Evolutionary conservation across 2,113 vertebrate species (phyloP), one percentile per base, ranked within the genome.

Genomic region (Etheostoma cragini): DNA sequence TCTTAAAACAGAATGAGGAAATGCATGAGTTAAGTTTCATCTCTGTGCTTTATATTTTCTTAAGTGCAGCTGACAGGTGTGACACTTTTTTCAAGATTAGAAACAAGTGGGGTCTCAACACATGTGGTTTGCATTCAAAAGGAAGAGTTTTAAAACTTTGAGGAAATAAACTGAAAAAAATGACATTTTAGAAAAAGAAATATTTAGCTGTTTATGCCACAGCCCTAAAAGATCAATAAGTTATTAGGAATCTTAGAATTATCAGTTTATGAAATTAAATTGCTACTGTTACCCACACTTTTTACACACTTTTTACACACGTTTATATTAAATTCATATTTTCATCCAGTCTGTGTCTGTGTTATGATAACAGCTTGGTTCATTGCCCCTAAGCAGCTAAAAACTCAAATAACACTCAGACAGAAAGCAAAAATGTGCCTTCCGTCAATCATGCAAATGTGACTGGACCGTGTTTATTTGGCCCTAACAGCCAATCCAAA

Each of bases 1-100:
- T 30, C 4, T 26, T 46, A 38, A 70, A 81, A 76, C 46, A 58
- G 61, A 84, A 80, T 49, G 74, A 88, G 89, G 87, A 86, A 77
- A 78, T 1, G 13, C 26, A n/a, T 11, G 38, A 19, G 14, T 46
- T 19, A 38, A 19, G 14, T 56, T 33, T 68, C 11, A 30, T 15
- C 22, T 52, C 1, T 15, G 14, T 30, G 30, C 22, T 62, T 82
- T 66, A 26, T 24, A 53, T 67, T 56, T 30, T 30, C 45, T 62
- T 24, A 58, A 13, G 35, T n/a, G 50, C 82, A 85, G 76, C 53
- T 87, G 67, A 46, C 74, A 85, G 74, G 22, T 82, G 63, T 26
- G 35, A 54, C 2, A 30, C 38, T 50, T 1, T 16, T 52, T 33
- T 35, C 8, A 49, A 50, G 24, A 54, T 33, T 13, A 14, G 14